phyloP scores from a whole-genome alignment of 37 sponge, comb jelly and placozoan genomes.

The Cliona cf. orientalis region DNA sequence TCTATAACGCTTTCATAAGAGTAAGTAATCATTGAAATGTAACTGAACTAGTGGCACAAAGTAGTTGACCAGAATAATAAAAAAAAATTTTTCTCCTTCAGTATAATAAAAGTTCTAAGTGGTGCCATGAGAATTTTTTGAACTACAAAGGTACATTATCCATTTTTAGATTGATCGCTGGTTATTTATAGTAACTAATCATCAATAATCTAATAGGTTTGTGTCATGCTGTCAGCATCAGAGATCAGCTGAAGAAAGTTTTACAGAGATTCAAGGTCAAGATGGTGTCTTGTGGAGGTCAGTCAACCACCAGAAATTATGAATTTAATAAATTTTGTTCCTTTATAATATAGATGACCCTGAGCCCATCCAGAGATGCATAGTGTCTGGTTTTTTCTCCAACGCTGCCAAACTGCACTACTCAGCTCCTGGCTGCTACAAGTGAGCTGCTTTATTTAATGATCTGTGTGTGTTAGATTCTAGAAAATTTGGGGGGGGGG shows the following conservation, averaged over 20 bases:
- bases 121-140: slow-evolving; percentile 84
- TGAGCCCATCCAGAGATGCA: slow-evolving; percentile 73
- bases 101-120: slow-evolving; percentile 73
- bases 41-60: neutral
- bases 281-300: slow-evolving; percentile 75
- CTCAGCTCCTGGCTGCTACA: slow-evolving; percentile 77
- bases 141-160: slow-evolving; percentile 74
- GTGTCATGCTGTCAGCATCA: slow-evolving; percentile 77
- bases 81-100: slow-evolving; percentile 12
- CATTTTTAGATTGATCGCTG: neutral
- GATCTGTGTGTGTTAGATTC: neutral
- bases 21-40: slow-evolving; percentile 18
- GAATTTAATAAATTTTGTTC: neutral
- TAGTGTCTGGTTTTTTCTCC: slow-evolving; percentile 87
- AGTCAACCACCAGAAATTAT: neutral
- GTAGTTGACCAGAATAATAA: neutral
- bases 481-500: neutral
- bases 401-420: slow-evolving; percentile 85
- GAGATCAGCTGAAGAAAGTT: slow-evolving; percentile 78
- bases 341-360: slow-evolving; percentile 59
- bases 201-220: slow-evolving; percentile 46
- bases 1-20: slow-evolving; percentile 83
- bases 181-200: neutral
- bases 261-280: slow-evolving; percentile 66
- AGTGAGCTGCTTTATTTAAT: slow-evolving; percentile 35